Base-by-base conservation (phyloP, 2,113 vertebrate genomes). In the Sapayoa aenigma region DNA sequence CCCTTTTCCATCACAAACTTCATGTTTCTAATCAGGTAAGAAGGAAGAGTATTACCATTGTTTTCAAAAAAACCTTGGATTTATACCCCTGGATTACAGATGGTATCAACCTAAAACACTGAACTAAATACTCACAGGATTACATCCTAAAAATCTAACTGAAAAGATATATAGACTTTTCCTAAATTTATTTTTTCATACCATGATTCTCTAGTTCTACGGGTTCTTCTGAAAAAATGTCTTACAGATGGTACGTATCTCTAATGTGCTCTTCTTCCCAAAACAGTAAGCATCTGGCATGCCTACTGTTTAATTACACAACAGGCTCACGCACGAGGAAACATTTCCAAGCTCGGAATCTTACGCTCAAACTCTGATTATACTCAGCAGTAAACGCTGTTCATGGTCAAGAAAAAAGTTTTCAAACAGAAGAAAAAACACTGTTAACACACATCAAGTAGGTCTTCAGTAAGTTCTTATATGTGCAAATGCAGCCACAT, bases 251-350 rank as follows among this genome's bases (percentile, higher is more conserved):
- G 93, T 59, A 71, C 44, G 71, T 56, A 39, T 93, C 77, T 81
- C 71, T 89, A 82, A 79, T 44, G 59, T 58, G 49, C 33, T 94
- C 66, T 67, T 89, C 87, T 95, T 33, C 91, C 78, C 89, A 49
- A 79, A 94, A 72, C 78, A 84, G 75, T n/a, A 85, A 93, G 93
- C 87, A 95, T 87, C 94, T 94, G 91, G 81, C 21, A 4, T 87
- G 89, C 71, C 81, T 91, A 79, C 78, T 95, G 78, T 91, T 95
- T 93, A 95, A 92, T 91, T 92, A 93, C 91, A 94, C 87, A 91
- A 93, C 78, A 85, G 5, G 7, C 62, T 93, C 11, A 3, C 60
- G 77, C 89, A 92, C 71, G 62, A 93, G 41, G 65, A 89, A 95
- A 76, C 37, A 55, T 69, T 95, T 93, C 73, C 74, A 84, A 87